These are phyloP conservation scores for Globia sparganii DNA, from an alignment of 2,888 invertebrate genomes.

Conservation along the genomic window DNA sequence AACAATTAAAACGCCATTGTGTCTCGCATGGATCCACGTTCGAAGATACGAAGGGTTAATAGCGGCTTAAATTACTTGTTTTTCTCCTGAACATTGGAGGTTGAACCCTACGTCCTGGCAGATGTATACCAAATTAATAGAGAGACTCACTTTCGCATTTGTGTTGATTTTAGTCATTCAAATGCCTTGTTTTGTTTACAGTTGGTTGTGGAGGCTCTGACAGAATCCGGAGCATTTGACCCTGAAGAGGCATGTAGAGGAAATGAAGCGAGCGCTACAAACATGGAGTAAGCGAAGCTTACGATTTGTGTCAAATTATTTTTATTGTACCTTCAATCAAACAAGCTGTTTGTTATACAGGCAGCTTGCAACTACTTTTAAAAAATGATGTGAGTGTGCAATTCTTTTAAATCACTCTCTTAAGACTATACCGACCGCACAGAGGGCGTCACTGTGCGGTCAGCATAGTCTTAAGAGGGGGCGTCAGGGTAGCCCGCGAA, in stretches of 20 bases:
- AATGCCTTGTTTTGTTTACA: conserved; percentile 8
- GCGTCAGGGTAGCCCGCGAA: neutral
- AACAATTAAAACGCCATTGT: no score
- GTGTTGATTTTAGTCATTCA: neutral
- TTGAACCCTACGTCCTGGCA: neutral
- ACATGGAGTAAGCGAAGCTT: conserved; percentile 31
- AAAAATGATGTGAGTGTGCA: neutral
- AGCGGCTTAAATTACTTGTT: neutral
- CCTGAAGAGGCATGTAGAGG: conserved; percentile 1
- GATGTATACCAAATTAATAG: neutral
- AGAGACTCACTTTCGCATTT: neutral
- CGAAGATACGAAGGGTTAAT: neutral
- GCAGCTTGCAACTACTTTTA: neutral
- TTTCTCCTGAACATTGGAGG: neutral
- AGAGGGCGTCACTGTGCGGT: no score
- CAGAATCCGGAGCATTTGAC: conserved; percentile 38
- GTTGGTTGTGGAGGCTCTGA: conserved; percentile 16
- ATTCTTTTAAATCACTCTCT: neutral
- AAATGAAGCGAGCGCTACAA: conserved; percentile 20
- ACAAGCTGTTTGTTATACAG: conserved; percentile 2
- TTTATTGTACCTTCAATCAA: neutral
- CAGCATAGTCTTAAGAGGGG: no score
- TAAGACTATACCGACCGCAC: no score
- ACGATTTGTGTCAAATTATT: conserved; percentile 32
- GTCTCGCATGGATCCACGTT: no score